Evolutionary conservation across 2,797 vertebrate species (phyloP), one percentile per base, ranked within the genome.

Genomic region (Sus cebifrons): DNA sequence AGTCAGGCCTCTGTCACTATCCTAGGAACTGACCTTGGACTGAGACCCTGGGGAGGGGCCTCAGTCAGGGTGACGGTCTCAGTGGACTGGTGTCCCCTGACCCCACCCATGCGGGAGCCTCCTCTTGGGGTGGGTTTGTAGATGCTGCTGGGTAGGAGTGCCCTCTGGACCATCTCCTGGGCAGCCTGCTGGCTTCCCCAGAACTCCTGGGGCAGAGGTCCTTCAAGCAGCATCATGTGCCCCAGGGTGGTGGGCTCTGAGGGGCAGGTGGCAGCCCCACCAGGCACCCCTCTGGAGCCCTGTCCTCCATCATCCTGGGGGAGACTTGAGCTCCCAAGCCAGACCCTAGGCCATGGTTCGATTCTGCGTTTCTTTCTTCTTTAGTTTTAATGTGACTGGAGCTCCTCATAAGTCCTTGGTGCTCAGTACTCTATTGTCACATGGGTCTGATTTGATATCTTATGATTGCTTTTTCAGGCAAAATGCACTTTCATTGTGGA

Each of bases 401-500:
- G 65, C 3, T 49, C 10, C 18, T 79, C 16, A 16, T 44, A 25
- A 58, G 49, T 49, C 36, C 10, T 58, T 20, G 6, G 10, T 81
- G 25, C 36, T 52, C 70, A n/a, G 36, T 56, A 25, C 8, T 17
- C 5, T 32, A 21, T 8, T 16, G n/a, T 36, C 89, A 29, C 16
- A 8, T 16, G n/a, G n/a, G 67, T 67, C 29, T 86, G 74, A 96
- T 49, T 73, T 91, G 68, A 18, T 83, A 27, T 75, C 16, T 68
- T 85, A 5, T 12, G 20, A 86, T 92, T 78, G 18, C 17, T 65
- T 81, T 54, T 92, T 32, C 77, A 98, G 97, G 64, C 96, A n/a
- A 25, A 18, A 65, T 98, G 96, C 81, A 87, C 77, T 83, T 97
- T 93, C 7, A 10, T 93, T 15, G 64, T 97, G 27, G 8, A 85